Conservation (phyloP, 2,797 vertebrate genomes). For the Enteromius unitaeniatus region DNA sequence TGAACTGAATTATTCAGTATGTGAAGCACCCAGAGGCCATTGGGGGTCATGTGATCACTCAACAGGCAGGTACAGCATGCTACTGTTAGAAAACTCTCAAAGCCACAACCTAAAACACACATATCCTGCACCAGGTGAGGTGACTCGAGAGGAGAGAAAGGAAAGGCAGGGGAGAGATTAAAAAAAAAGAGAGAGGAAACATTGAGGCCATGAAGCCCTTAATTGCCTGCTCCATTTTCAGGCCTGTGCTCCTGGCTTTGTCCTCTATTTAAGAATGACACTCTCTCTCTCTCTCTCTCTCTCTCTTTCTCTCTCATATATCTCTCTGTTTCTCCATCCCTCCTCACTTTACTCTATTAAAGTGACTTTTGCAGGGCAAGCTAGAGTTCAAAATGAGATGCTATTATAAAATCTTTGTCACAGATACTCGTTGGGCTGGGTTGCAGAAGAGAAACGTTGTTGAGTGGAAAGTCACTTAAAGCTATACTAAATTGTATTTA, state of each 20-base stretch:
- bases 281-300: conserved; percentile 23
- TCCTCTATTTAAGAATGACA: conserved; percentile 72
- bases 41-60: conserved; percentile 55
- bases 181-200: conserved; percentile 39
- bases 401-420: conserved; percentile 45
- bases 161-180: conserved; percentile 1
- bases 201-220: conserved; percentile 77
- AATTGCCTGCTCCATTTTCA: conserved; percentile 82
- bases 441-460: background rate
- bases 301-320: conserved; percentile 21
- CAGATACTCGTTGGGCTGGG: background rate
- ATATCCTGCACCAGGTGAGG: conserved; percentile 30
- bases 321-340: conserved; percentile 48
- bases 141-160: conserved; percentile 29
- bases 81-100: conserved; percentile 42
- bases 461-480: background rate
- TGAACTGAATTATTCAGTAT: conserved; percentile 56
- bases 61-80: conserved; percentile 41
- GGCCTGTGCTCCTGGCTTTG: conserved; percentile 69
- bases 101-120: conserved; percentile 13
- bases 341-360: conserved; percentile 41
- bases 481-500: background rate
- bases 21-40: conserved; percentile 21
- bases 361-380: conserved; percentile 36
- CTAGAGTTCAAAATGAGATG: conserved; percentile 35